These are phyloP conservation scores for Lycodopsis pacificus DNA, from an alignment of 2,797 vertebrate genomes.

Conservation along the genomic window DNA sequence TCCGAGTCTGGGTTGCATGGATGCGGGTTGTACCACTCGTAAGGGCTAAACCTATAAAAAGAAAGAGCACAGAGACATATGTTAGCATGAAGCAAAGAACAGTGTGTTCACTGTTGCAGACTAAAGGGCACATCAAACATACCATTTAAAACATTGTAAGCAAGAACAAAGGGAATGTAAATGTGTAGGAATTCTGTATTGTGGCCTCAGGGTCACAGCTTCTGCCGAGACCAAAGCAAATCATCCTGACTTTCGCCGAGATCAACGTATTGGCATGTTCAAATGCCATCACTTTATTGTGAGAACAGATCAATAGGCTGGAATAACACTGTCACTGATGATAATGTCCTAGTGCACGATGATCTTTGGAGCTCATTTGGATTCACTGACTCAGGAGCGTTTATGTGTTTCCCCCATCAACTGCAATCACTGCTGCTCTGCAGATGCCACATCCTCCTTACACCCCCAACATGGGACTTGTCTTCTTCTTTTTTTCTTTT, in stretches of 20 bases:
- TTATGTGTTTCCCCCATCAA: slow-evolving; percentile 52
- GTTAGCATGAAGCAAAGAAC: slow-evolving; percentile 56
- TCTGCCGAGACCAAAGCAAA: slow-evolving; percentile 60
- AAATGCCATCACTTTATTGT: slow-evolving; percentile 82
- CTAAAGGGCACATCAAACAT: slow-evolving; percentile 51
- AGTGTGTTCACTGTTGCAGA: slow-evolving; percentile 36
- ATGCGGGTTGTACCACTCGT: slow-evolving; percentile 99
- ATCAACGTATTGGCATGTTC: slow-evolving; percentile 81
- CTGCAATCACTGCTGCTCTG: slow-evolving; percentile 54
- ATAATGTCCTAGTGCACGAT: slow-evolving; percentile 72
- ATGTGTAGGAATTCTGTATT: slow-evolving; percentile 34
- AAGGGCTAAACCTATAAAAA: slow-evolving; percentile 95
- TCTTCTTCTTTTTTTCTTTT: not conserved
- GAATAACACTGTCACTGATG: slow-evolving; percentile 78
- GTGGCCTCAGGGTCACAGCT: slow-evolving; percentile 33
- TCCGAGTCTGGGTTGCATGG: slow-evolving; percentile 99
- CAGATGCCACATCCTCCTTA: slow-evolving; percentile 32
- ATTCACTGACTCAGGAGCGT: slow-evolving; percentile 72
- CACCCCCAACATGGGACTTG: not conserved
- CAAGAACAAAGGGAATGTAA: slow-evolving; percentile 35
- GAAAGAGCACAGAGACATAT: slow-evolving; percentile 79
- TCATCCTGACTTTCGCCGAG: slow-evolving; percentile 67
- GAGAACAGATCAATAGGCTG: slow-evolving; percentile 75
- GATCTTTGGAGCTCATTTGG: slow-evolving; percentile 72
- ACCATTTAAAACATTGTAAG: slow-evolving; percentile 28